Evolutionary conservation across 2,113 vertebrate species (phyloP).

Genomic region (Toxotes chatareus): DNA sequence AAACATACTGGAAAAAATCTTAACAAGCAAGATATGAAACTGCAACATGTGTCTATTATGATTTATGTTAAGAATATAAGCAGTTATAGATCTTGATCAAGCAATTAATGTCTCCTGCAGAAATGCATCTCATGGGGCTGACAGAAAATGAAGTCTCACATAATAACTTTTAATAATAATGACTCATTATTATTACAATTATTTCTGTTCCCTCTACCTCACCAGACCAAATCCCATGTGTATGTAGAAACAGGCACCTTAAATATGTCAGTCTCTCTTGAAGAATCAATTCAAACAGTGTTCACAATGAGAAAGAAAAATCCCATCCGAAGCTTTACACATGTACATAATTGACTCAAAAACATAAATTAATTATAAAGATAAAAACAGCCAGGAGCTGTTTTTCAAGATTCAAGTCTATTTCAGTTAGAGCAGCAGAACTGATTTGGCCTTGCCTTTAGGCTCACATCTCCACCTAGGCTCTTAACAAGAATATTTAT

Average conservation of each 20-base stretch:
- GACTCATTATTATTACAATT: background rate
- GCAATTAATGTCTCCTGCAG: background rate
- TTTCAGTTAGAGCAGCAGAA: constrained; percentile 19
- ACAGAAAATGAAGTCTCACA: background rate
- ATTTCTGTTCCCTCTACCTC: background rate
- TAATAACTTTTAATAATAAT: background rate
- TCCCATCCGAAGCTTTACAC: background rate
- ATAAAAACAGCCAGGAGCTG: constrained; percentile 27
- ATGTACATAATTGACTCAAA: background rate
- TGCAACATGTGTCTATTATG: background rate
- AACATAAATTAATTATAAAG: constrained; percentile 21
- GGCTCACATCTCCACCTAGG: background rate
- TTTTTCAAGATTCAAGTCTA: background rate
- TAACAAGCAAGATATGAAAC: background rate
- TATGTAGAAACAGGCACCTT: background rate
- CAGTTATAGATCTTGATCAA: background rate
- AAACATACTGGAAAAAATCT: too few species aligned
- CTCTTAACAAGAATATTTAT: background rate
- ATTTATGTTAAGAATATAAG: background rate
- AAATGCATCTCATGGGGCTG: background rate
- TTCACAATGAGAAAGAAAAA: background rate
- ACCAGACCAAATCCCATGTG: background rate
- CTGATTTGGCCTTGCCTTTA: background rate
- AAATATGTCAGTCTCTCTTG: background rate
- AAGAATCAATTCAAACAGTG: background rate